Evolutionary conservation across 2,888 invertebrate species (phyloP).

Genomic region (Adelognathus sp.): DNA sequence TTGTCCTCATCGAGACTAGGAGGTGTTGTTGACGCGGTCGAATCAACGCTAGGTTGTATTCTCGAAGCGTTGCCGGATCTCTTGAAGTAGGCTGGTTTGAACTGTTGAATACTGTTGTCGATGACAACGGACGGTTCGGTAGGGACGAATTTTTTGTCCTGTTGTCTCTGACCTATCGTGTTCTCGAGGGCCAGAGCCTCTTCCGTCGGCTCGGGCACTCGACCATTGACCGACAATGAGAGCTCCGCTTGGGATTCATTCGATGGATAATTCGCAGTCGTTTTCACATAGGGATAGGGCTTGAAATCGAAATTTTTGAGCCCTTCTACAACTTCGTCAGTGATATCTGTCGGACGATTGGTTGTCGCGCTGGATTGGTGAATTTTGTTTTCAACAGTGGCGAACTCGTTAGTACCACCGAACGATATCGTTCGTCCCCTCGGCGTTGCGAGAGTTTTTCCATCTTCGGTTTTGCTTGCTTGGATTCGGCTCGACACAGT

Average conservation of each 20-base stretch:
- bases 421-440: conserved; percentile 71
- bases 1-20: conserved; percentile 1
- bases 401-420: conserved; percentile 64
- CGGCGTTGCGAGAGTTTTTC: conserved; percentile 35
- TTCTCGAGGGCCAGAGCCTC: conserved; percentile 71
- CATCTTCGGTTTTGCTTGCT: not conserved
- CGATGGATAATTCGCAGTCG: not conserved
- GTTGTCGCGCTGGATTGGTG: conserved; percentile 1
- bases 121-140: conserved; percentile 71
- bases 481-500: not conserved
- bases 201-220: conserved; percentile 54
- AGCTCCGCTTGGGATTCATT: conserved; percentile 30
- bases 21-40: not conserved
- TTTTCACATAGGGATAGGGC: conserved; percentile 70
- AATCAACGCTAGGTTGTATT: conserved; percentile 8
- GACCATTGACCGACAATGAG: not conserved
- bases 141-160: conserved; percentile 66
- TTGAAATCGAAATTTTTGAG: conserved; percentile 53
- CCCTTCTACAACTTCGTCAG: conserved; percentile 24
- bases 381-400: conserved; percentile 44
- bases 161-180: conserved; percentile 67
- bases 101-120: conserved; percentile 73
- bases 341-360: conserved; percentile 3
- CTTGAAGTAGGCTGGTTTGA: conserved; percentile 66
- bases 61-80: conserved; percentile 61